Evolutionary conservation across 2,113 vertebrate species (phyloP).

Genomic region (Aldabrachelys gigantea): DNA sequence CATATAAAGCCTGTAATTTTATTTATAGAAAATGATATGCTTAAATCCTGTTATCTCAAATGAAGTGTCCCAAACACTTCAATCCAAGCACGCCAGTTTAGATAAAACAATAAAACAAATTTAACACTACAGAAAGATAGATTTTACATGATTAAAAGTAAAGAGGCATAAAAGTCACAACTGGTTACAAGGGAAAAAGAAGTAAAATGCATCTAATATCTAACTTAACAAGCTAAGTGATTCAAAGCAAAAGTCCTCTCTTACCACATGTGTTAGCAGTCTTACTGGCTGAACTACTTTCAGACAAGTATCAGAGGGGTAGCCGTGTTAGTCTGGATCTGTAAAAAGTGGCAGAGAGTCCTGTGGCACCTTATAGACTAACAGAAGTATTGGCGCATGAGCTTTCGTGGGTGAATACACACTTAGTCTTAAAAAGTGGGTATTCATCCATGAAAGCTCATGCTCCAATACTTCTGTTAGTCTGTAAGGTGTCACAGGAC

Average conservation of each 20-base stretch:
- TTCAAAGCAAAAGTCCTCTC: neutral
- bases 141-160: neutral
- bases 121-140: neutral
- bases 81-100: neutral
- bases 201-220: neutral
- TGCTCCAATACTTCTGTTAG: no score
- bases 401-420: no score
- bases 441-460: no score
- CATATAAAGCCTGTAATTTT: neutral
- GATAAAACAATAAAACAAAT: neutral
- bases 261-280: neutral
- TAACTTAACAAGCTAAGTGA: neutral
- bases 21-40: neutral
- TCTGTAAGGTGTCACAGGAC: no score
- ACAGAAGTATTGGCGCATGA: no score
- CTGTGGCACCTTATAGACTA: no score
- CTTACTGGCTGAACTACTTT: neutral
- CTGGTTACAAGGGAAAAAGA: neutral
- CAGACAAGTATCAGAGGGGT: neutral
- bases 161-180: neutral
- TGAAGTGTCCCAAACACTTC: neutral
- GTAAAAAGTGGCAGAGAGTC: no score
- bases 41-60: neutral
- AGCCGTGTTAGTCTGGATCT: no score
- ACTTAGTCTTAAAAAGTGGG: no score